These are phyloP conservation scores for Diarsia brunnea DNA, from an alignment of 2,888 invertebrate genomes.

Conservation along the genomic window DNA sequence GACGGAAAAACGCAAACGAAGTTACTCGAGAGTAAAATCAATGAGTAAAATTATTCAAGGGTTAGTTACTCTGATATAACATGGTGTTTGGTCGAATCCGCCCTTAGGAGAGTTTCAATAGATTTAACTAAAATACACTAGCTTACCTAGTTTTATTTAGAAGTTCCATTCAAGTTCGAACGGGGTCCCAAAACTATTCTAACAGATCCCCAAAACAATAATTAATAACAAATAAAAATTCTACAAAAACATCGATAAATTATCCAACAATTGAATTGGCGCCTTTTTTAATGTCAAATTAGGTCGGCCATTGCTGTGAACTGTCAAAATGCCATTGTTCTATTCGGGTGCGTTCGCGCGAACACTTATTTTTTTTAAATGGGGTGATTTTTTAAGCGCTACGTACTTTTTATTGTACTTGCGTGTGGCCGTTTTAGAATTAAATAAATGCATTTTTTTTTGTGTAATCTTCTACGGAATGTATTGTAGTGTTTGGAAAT, in stretches of 20 bases:
- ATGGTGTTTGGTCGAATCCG: too few species aligned
- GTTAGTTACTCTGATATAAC: too few species aligned
- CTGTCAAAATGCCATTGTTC: conserved; percentile 77
- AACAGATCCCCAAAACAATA: conserved; percentile 68
- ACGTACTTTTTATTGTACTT: conserved; percentile 55
- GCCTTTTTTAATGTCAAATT: conserved; percentile 89
- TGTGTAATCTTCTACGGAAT: conserved; percentile 61
- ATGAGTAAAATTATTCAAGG: too few species aligned
- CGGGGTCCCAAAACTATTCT: neutral
- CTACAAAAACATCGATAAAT: conserved; percentile 88
- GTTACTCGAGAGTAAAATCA: too few species aligned
- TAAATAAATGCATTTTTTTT: conserved; percentile 50
- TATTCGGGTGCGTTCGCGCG: conserved; percentile 85
- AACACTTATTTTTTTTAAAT: conserved; percentile 79
- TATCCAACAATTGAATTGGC: conserved; percentile 87
- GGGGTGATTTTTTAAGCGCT: conserved; percentile 77
- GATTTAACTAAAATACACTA: too few species aligned
- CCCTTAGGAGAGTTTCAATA: too few species aligned
- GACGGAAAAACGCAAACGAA: too few species aligned
- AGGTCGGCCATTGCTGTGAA: conserved; percentile 85
- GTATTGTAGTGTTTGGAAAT: conserved; percentile 57
- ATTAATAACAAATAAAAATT: conserved; percentile 83
- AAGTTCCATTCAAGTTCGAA: neutral
- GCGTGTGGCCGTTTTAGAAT: conserved; percentile 66
- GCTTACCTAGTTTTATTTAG: too few species aligned